A percentile compares a stretch with the other conserved stretches of the same genome.
Evolutionary conservation across 2,888 invertebrate species (phyloP).

Genomic region (Drosophila melanosoma): DNA sequence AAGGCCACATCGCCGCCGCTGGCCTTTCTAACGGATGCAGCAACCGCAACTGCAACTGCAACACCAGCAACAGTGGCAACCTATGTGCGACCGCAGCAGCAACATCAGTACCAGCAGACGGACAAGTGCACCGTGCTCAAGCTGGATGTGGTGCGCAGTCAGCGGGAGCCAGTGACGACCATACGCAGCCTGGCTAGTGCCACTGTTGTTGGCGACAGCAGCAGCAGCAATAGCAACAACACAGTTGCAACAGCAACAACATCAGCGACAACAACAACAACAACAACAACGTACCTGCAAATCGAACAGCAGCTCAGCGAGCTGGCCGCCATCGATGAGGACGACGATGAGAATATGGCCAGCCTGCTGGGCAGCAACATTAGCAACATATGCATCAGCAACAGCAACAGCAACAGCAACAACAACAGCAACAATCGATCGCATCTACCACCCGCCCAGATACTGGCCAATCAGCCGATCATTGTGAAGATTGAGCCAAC

Average conservation of each 20-base stretch:
- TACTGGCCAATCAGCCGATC: slow-evolving; percentile 80
- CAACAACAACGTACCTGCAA: slow-evolving; percentile 69
- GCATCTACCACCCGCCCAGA: slow-evolving; percentile 41
- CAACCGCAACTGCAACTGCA: slow-evolving; percentile 7
- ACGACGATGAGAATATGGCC: slow-evolving; percentile 63
- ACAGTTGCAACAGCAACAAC: slow-evolving; percentile 13
- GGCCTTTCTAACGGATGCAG: slow-evolving; percentile 60
- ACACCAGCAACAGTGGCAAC: slow-evolving; percentile 18
- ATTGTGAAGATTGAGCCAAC: slow-evolving; percentile 84
- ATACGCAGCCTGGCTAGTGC: slow-evolving; percentile 47
- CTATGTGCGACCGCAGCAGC: slow-evolving; percentile 80
- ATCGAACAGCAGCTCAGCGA: slow-evolving; percentile 74
- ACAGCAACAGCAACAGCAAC: slow-evolving; percentile 4
- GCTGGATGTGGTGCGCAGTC: slow-evolving; percentile 76
- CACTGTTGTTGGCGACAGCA: slow-evolving; percentile 13
- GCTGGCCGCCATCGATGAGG: slow-evolving; percentile 61
- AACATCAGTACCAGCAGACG: slow-evolving; percentile 84
- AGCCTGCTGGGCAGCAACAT: slow-evolving; percentile 49
- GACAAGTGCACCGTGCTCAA: slow-evolving; percentile 83
- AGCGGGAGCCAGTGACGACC: slow-evolving; percentile 54
- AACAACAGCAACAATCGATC: slow-evolving; percentile 21
- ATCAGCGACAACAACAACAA: slow-evolving; percentile 35
- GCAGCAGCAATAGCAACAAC: slow-evolving; percentile 1
- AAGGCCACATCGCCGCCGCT: slow-evolving; percentile 83
- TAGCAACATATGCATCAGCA: slow-evolving; percentile 13